Evolutionary conservation across 2,797 vertebrate species (phyloP).

Genomic region (Forpus xanthops): DNA sequence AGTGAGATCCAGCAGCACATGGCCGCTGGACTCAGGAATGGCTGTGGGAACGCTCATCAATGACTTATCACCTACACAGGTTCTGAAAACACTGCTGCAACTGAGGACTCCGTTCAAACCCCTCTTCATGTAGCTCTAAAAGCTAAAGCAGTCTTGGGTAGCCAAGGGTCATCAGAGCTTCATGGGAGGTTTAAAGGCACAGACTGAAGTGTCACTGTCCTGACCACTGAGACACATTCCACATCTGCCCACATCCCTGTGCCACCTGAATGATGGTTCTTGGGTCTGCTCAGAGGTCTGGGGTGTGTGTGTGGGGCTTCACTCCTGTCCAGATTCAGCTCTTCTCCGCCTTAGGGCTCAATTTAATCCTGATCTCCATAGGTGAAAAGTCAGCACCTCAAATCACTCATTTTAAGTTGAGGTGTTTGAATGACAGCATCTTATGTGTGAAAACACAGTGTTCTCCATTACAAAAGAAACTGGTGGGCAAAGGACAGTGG

Average conservation of each 20-base stretch:
- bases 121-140: not conserved
- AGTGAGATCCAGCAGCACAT: not conserved
- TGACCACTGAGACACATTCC: rapidly evolving
- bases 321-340: not conserved
- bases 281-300: not conserved
- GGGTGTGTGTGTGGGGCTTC: rapidly evolving
- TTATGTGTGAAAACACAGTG: rapidly evolving
- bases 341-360: not conserved
- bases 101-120: not conserved
- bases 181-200: not conserved
- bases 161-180: not conserved
- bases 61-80: not conserved
- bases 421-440: not conserved
- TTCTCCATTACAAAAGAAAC: not conserved
- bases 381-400: not conserved
- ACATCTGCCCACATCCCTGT: rapidly evolving
- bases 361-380: not conserved
- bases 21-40: not conserved
- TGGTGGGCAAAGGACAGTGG: not conserved
- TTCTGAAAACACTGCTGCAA: not conserved
- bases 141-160: not conserved
- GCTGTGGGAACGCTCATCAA: not conserved
- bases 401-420: not conserved
- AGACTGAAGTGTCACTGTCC: not conserved
- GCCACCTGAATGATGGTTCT: not conserved